Evolutionary conservation across 2,797 vertebrate species (phyloP).

Genomic region (Eulemur albifrons): DNA sequence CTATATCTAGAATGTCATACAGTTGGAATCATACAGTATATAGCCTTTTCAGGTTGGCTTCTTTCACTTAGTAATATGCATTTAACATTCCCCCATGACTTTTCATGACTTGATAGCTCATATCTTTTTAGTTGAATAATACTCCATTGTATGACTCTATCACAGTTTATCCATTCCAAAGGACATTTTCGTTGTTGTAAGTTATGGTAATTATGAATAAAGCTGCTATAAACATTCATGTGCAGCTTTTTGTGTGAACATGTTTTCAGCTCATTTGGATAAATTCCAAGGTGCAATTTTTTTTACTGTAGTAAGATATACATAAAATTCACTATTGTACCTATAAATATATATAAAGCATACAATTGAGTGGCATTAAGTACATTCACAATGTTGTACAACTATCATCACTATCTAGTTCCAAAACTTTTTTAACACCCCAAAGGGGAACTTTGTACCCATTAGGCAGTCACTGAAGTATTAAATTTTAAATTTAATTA

Average conservation of each 20-base stretch:
- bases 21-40: not conserved
- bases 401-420: not conserved
- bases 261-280: not conserved
- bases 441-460: not conserved
- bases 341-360: not conserved
- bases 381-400: not conserved
- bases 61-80: conserved; percentile 6
- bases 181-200: not conserved
- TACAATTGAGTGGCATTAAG: not conserved
- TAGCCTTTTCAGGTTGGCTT: conserved; percentile 3
- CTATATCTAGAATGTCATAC: not conserved
- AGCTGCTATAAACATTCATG: not conserved
- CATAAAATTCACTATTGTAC: not conserved
- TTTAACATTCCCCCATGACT: not conserved
- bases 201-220: conserved; percentile 22
- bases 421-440: not conserved
- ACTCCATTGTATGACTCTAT: not conserved
- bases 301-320: not conserved
- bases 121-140: not conserved
- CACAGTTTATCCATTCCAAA: not conserved
- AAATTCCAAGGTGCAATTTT: not conserved
- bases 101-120: not conserved
- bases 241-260: not conserved
- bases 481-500: conserved; percentile 27
- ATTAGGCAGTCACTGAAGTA: not conserved